Percentiles rank a stretch among this genome's conserved stretches.
Evolutionary conservation across 1,140 invertebrate species (phyloP).

Genomic region (Drosophila repletoides): DNA sequence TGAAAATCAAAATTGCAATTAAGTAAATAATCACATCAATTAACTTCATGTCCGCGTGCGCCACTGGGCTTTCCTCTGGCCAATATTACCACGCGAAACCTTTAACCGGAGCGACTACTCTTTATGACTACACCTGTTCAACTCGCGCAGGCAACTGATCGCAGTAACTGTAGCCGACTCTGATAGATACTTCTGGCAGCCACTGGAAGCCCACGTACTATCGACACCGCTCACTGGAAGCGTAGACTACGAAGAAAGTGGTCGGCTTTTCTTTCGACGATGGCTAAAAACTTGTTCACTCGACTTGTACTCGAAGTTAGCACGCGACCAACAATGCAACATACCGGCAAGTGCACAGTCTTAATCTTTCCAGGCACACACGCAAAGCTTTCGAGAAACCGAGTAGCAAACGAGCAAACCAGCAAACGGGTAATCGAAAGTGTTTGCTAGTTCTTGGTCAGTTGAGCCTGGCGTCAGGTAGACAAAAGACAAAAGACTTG

Average conservation of each 20-base stretch:
- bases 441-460: slow-evolving; percentile 64
- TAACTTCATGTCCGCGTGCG: slow-evolving; percentile 80
- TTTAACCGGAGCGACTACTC: slow-evolving; percentile 30
- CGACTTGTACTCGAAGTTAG: slow-evolving; percentile 37
- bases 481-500: slow-evolving; percentile 67
- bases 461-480: not conserved
- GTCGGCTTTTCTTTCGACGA: slow-evolving; percentile 56
- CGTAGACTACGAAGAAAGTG: slow-evolving; percentile 56
- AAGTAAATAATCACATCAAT: slow-evolving; percentile 81
- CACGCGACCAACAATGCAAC: slow-evolving; percentile 59
- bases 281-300: slow-evolving; percentile 57
- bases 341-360: slow-evolving; percentile 33
- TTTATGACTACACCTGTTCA: slow-evolving; percentile 61
- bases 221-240: slow-evolving; percentile 32
- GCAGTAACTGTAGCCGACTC: not conserved
- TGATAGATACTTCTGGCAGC: slow-evolving; percentile 50
- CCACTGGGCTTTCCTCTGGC: slow-evolving; percentile 59
- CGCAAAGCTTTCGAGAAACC: no score
- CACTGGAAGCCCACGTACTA: slow-evolving; percentile 44
- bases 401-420: no score
- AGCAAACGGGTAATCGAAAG: slow-evolving; percentile 54
- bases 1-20: slow-evolving; percentile 78
- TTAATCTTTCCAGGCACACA: slow-evolving; percentile 33
- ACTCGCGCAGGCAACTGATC: slow-evolving; percentile 67
- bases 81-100: not conserved